phyloP scores from a whole-genome alignment of 1,140 invertebrate species.

The Brachionus koreanus region DNA sequence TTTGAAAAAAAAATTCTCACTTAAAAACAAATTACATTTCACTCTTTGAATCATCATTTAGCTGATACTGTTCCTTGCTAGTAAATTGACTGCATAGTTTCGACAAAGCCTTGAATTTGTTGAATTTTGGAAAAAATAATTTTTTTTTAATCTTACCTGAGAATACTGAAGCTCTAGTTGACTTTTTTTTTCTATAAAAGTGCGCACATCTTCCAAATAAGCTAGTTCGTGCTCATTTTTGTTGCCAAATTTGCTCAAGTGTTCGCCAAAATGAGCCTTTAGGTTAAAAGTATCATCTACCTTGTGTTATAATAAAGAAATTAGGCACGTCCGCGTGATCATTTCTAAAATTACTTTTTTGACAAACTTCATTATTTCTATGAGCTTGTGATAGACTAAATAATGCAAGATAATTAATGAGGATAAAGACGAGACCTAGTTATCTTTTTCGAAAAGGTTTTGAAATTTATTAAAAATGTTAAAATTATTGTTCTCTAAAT shows the following conservation, averaged over 20 bases:
- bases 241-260: background rate
- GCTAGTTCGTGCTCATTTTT: background rate
- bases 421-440: constrained; percentile 2
- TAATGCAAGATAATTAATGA: background rate
- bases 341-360: constrained; percentile 30
- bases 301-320: background rate
- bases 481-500: constrained; percentile 20
- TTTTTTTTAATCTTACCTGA: background rate
- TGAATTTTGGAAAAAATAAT: background rate
- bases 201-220: constrained; percentile 35
- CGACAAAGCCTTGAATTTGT: background rate
- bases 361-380: constrained; percentile 17
- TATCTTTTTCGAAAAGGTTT: constrained; percentile 14
- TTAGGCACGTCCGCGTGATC: background rate
- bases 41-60: background rate
- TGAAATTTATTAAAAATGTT: constrained; percentile 38
- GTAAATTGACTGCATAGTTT: constrained; percentile 19
- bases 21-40: constrained; percentile 29
- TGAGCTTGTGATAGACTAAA: background rate
- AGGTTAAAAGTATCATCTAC: constrained; percentile 14
- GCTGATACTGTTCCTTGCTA: constrained; percentile 21
- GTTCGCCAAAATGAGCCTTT: constrained; percentile 21
- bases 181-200: constrained; percentile 41
- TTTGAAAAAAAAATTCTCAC: background rate
- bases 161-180: constrained; percentile 36